A percentile compares a stretch with the other conserved stretches of the same genome.
These are phyloP conservation scores for Anthrax anthrax DNA, from an alignment of 2,888 invertebrate species.

Conservation along the genomic window DNA sequence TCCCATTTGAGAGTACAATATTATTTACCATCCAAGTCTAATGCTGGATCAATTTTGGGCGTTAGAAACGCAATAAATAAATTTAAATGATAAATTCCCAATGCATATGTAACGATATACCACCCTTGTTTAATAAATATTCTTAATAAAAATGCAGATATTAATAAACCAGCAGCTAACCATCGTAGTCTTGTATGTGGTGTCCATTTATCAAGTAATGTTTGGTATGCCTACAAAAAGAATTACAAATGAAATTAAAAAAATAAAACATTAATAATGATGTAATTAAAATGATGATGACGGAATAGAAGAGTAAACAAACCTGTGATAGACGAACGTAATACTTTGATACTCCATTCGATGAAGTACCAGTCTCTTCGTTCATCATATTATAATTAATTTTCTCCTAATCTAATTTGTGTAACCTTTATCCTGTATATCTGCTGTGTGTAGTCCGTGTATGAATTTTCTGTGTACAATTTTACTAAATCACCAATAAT, in stretches of 20 bases:
- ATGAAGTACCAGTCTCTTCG: conserved; percentile 26
- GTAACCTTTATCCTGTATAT: too few species aligned
- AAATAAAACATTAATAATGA: too few species aligned
- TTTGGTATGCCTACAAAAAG: conserved; percentile 47
- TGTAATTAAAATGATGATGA: neutral
- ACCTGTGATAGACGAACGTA: conserved; percentile 34
- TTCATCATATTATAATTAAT: conserved; percentile 25
- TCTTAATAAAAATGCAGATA: conserved; percentile 62
- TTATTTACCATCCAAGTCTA: conserved; percentile 69
- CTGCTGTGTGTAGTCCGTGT: too few species aligned
- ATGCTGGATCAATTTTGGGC: conserved; percentile 97
- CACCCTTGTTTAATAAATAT: conserved; percentile 89
- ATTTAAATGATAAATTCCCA: conserved; percentile 98
- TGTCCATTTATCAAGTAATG: conserved; percentile 73
- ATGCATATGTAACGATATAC: conserved; percentile 98
- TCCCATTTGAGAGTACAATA: too few species aligned
- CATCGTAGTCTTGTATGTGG: conserved; percentile 70
- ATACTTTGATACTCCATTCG: conserved; percentile 27
- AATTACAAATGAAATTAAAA: neutral
- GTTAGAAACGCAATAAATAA: conserved; percentile 99
- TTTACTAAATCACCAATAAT: too few species aligned
- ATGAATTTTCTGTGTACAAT: too few species aligned
- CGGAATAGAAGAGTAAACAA: neutral
- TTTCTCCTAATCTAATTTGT: too few species aligned
- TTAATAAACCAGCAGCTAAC: conserved; percentile 54